phyloP scores from a whole-genome alignment of 2,113 vertebrate genomes.

The Prunella himalayana region DNA sequence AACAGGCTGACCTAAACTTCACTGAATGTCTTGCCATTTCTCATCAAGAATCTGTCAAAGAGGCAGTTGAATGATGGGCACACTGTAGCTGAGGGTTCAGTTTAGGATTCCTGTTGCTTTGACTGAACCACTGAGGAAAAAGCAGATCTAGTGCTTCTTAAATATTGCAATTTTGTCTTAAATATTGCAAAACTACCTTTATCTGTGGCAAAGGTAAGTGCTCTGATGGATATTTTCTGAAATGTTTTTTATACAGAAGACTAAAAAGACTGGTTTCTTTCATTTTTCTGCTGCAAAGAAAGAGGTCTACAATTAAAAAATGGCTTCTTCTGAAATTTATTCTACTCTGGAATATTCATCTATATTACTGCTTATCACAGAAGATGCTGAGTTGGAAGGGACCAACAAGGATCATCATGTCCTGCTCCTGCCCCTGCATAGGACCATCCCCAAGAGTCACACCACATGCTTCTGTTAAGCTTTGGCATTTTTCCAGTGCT shows the following conservation, averaged over 20 bases:
- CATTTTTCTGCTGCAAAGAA: not conserved
- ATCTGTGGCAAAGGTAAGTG: not conserved
- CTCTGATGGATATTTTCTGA: not conserved
- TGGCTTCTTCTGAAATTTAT: not conserved
- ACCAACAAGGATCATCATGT: fast-evolving
- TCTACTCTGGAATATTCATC: not conserved
- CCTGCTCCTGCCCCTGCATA: not conserved
- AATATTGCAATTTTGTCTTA: not conserved
- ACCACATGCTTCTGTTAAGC: not conserved
- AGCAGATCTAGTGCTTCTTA: not conserved
- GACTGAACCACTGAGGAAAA: not conserved
- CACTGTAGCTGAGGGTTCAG: not conserved
- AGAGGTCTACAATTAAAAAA: not conserved
- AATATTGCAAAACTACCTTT: not conserved
- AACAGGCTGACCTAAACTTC: not conserved
- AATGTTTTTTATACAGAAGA: not conserved
- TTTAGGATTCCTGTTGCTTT: not conserved
- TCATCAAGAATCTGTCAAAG: not conserved
- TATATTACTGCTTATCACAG: not conserved
- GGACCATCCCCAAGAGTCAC: not conserved
- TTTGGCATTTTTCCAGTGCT: not conserved
- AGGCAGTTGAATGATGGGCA: not conserved
- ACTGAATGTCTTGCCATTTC: not conserved
- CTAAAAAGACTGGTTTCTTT: not conserved
- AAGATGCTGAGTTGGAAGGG: not conserved